Evolutionary conservation across 1,140 invertebrate genomes (phyloP).

Genomic region (Dendrolimus punctatus): DNA sequence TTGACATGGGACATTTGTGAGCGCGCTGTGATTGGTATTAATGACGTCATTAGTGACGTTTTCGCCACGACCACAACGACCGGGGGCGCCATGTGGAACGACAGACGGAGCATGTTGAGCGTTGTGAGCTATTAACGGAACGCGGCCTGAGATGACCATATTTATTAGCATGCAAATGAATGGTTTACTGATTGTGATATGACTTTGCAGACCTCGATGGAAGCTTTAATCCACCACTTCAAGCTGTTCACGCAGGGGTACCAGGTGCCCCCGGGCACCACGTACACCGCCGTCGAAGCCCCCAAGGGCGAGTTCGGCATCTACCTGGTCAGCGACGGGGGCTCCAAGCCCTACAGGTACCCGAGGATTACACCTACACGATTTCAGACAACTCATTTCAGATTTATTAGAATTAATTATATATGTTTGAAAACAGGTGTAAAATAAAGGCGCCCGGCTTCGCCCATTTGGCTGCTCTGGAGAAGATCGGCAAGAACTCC

Average conservation of each 20-base stretch:
- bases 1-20: no score
- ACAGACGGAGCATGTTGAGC: no score
- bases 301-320: conserved; percentile 99
- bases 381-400: no score
- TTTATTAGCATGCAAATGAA: no score
- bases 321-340: conserved; percentile 96
- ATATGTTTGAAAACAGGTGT: conserved; percentile 75
- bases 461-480: conserved; percentile 91
- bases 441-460: conserved; percentile 99
- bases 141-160: no score
- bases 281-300: conserved; percentile 97
- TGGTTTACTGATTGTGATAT: no score
- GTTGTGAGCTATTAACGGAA: no score
- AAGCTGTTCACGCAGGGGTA: conserved; percentile 98
- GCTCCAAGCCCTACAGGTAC: conserved; percentile 89
- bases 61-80: no score
- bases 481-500: conserved; percentile 89
- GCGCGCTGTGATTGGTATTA: no score
- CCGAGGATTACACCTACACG: neutral
- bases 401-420: no score
- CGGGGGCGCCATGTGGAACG: no score
- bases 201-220: conserved; percentile 90
- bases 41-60: no score
- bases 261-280: conserved; percentile 94
- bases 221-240: conserved; percentile 98